Evolutionary conservation across 2,888 invertebrate species (phyloP).

Genomic region (Aphrophora alni): DNA sequence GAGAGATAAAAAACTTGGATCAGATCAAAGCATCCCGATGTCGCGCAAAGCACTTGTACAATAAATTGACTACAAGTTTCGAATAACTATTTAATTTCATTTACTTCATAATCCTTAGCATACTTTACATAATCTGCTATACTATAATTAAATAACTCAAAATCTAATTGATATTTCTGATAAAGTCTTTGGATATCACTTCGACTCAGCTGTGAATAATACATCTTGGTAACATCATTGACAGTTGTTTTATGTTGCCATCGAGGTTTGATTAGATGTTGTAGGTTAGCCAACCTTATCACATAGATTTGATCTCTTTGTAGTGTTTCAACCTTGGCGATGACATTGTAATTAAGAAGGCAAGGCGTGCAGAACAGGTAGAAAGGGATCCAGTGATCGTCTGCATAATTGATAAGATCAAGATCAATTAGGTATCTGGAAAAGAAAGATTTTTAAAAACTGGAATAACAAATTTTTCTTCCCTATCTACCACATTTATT

Average conservation of each 20-base stretch:
- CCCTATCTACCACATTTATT: constrained; percentile 6
- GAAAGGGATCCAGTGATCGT: constrained; percentile 67
- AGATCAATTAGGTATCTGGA: constrained; percentile 57
- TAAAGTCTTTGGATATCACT: constrained; percentile 57
- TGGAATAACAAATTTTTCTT: constrained; percentile 22
- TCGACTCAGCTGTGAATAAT: constrained; percentile 58
- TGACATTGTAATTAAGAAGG: constrained; percentile 61
- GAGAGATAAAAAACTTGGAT: too few species aligned
- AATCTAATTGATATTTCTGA: constrained; percentile 61
- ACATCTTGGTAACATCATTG: constrained; percentile 54
- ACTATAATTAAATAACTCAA: constrained; percentile 62
- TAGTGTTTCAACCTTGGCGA: constrained; percentile 65
- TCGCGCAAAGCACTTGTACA: too few species aligned
- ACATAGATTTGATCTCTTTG: constrained; percentile 61
- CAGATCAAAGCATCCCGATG: too few species aligned
- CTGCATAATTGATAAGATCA: constrained; percentile 58
- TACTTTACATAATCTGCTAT: constrained; percentile 55
- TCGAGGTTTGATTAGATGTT: constrained; percentile 53
- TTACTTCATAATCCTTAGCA: constrained; percentile 46
- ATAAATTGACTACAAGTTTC: too few species aligned
- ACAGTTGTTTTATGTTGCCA: constrained; percentile 56
- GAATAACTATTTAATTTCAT: background rate
- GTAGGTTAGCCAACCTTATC: constrained; percentile 55
- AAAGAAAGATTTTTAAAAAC: constrained; percentile 29
- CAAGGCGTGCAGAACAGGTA: constrained; percentile 65